phyloP scores from a whole-genome alignment of 1,140 invertebrate genomes.

The Nephotettix cincticeps region DNA sequence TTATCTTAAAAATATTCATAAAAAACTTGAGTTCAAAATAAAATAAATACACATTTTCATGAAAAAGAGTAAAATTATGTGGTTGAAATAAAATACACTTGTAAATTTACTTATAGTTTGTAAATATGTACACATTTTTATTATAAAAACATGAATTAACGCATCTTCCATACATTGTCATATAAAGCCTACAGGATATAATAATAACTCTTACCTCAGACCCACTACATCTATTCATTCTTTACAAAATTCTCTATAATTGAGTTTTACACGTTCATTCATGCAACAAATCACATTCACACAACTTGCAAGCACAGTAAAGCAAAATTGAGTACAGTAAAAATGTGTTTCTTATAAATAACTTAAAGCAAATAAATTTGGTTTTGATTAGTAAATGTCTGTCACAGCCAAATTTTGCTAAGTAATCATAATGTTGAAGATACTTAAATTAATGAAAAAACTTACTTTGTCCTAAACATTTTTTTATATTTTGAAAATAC shows the following conservation, averaged over 20 bases:
- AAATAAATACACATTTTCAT: no score
- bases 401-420: constrained; percentile 17
- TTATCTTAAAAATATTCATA: no score
- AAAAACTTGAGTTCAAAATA: no score
- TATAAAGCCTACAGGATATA: not conserved
- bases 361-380: constrained; percentile 15
- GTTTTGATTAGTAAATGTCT: constrained; percentile 12
- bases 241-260: constrained; percentile 11
- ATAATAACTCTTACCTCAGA: constrained; percentile 20
- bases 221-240: constrained; percentile 10
- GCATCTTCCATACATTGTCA: constrained; percentile 4
- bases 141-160: constrained; percentile 15
- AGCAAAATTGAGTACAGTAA: not conserved
- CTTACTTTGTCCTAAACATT: not conserved
- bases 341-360: not conserved
- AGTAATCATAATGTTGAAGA: not conserved
- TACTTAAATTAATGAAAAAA: not conserved
- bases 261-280: not conserved
- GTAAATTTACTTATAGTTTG: not conserved
- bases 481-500: no score
- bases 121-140: constrained; percentile 15
- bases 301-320: not conserved
- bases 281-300: not conserved
- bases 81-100: no score
- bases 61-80: no score